Evolutionary conservation across 2,888 invertebrate genomes (phyloP).

Genomic region (Hartigia nigra): DNA sequence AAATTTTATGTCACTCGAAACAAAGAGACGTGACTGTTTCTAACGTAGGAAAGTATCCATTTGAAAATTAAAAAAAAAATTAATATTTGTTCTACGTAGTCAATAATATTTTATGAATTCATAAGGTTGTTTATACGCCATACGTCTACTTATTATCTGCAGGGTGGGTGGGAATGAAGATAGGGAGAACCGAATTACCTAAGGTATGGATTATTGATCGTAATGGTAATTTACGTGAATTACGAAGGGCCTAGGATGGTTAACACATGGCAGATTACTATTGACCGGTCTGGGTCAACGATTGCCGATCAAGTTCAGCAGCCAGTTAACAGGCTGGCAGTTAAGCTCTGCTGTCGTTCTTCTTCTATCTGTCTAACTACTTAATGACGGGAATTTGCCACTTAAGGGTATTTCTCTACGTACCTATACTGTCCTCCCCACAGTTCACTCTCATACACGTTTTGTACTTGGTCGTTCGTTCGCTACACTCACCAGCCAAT

Average conservation of each 20-base stretch:
- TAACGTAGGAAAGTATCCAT: not conserved
- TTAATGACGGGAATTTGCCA: conserved; percentile 63
- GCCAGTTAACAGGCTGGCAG: conserved; percentile 50
- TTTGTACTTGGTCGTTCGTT: not conserved
- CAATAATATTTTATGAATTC: not conserved
- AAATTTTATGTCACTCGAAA: not conserved
- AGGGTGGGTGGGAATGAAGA: not conserved
- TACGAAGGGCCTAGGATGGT: not conserved
- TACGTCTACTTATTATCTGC: not conserved
- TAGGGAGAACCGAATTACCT: not conserved
- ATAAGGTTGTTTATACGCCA: not conserved
- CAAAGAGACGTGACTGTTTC: not conserved
- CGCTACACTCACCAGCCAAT: conserved; percentile 3
- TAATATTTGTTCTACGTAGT: not conserved
- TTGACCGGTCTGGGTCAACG: conserved; percentile 38
- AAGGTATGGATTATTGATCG: not conserved
- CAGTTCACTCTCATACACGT: conserved; percentile 13
- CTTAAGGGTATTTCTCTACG: conserved; percentile 47
- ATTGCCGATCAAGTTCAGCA: conserved; percentile 58
- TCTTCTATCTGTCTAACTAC: conserved; percentile 49
- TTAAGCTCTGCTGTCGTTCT: conserved; percentile 47
- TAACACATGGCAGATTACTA: conserved; percentile 5
- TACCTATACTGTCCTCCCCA: conserved; percentile 21
- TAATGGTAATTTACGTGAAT: conserved; percentile 1
- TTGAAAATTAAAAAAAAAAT: not conserved